phyloP scores from a whole-genome alignment of 2,113 vertebrate genomes.

The Pseudorhombus dupliciocellatus region DNA sequence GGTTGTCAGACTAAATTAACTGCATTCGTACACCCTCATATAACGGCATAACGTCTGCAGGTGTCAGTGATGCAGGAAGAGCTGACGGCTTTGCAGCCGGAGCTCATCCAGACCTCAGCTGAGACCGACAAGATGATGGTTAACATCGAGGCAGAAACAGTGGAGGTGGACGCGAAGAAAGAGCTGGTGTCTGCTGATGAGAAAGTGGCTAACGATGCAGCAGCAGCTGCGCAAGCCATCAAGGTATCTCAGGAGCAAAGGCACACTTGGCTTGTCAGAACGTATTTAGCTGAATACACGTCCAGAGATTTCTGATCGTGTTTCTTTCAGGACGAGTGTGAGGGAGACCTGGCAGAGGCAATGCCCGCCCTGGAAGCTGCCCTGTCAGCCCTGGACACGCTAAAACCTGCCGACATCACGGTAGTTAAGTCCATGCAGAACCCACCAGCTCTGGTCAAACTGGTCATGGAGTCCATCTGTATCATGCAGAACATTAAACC shows the following conservation, averaged over 20 bases:
- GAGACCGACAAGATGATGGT: constrained; percentile 92
- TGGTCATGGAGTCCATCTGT: constrained; percentile 96
- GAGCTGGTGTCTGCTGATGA: constrained; percentile 89
- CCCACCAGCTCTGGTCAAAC: constrained; percentile 89
- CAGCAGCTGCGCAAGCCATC: constrained; percentile 86
- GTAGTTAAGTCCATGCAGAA: constrained; percentile 94
- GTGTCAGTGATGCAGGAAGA: constrained; percentile 91
- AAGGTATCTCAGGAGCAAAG: constrained; percentile 80
- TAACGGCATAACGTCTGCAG: constrained; percentile 65
- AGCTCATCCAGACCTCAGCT: constrained; percentile 88
- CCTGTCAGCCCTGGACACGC: constrained; percentile 87
- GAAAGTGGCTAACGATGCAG: constrained; percentile 88
- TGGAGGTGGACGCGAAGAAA: constrained; percentile 91
- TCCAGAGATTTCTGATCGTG: not conserved
- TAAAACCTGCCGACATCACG: constrained; percentile 90
- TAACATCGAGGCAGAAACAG: constrained; percentile 88
- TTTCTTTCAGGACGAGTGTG: constrained; percentile 87
- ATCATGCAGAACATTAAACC: constrained; percentile 90
- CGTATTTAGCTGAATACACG: not conserved
- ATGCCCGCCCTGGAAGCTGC: constrained; percentile 91
- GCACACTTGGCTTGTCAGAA: not conserved
- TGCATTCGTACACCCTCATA: no score
- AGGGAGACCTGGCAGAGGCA: constrained; percentile 90
- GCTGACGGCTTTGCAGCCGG: constrained; percentile 90
- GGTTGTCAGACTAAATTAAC: not conserved